Percentiles rank a stretch among this genome's conserved stretches.
Evolutionary conservation across 2,113 vertebrate genomes (phyloP).

Genomic region (Abramis brama): DNA sequence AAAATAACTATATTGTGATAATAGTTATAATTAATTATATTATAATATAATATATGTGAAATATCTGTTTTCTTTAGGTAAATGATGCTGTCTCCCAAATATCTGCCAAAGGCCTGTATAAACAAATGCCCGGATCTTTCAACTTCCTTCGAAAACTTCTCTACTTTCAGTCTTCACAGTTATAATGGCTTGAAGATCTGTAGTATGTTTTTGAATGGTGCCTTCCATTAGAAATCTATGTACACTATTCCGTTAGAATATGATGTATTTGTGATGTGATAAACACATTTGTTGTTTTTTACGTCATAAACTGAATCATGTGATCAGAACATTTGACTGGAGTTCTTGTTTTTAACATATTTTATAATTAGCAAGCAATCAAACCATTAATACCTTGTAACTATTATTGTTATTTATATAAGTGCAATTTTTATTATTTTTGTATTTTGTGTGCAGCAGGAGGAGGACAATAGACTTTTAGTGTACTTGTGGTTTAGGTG

Average conservation of each 20-base stretch:
- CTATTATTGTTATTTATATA: not conserved
- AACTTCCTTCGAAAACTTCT: constrained; percentile 92
- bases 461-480: not conserved
- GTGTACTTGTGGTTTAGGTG: not conserved
- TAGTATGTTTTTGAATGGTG: no score
- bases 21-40: no score
- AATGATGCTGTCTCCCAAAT: constrained; percentile 83
- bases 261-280: not conserved
- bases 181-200: constrained; percentile 5
- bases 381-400: not conserved
- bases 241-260: no score
- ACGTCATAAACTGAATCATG: not conserved
- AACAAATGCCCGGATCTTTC: constrained; percentile 92
- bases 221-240: no score
- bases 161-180: constrained; percentile 74
- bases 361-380: not conserved
- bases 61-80: constrained; percentile 76
- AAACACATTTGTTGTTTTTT: not conserved
- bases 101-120: constrained; percentile 82
- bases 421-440: not conserved
- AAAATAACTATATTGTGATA: no score
- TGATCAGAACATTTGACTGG: not conserved
- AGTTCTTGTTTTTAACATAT: not conserved
- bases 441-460: not conserved
- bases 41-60: not conserved